Evolutionary conservation across 1,140 invertebrate species (phyloP).

Genomic region (Chironomus striatipennis): DNA sequence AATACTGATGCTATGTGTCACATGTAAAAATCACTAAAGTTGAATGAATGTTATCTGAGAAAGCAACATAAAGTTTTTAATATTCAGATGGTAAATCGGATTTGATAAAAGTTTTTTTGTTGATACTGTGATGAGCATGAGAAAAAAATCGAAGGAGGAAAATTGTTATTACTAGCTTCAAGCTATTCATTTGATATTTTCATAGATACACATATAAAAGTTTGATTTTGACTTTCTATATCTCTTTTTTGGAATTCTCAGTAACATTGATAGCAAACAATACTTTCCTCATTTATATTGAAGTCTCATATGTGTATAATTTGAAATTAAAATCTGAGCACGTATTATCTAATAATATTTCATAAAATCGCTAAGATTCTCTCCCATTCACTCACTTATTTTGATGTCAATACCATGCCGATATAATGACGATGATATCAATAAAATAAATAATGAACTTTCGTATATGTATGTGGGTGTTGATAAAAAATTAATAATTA

Average conservation of each 20-base stretch:
- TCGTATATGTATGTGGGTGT: too few species aligned
- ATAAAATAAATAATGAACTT: not conserved
- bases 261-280: not conserved
- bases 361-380: constrained; percentile 14
- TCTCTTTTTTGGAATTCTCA: not conserved
- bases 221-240: not conserved
- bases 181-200: constrained; percentile 15
- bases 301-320: not conserved
- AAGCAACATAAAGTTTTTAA: constrained; percentile 4
- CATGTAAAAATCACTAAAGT: not conserved
- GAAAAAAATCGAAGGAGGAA: not conserved
- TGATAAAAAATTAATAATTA: too few species aligned
- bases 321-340: not conserved
- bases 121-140: not conserved
- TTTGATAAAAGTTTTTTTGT: constrained; percentile 16
- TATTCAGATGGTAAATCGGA: constrained; percentile 20
- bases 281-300: not conserved
- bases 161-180: constrained; percentile 21
- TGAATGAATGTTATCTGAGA: constrained; percentile 4
- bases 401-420: not conserved
- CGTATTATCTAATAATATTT: constrained; percentile 5
- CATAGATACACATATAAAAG: not conserved
- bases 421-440: not conserved
- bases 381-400: too few species aligned
- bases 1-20: too few species aligned